A percentile compares a stretch with the other conserved stretches of the same genome.
Evolutionary conservation across 2,888 invertebrate species (phyloP).

Genomic region (Cerceris ruficornis): DNA sequence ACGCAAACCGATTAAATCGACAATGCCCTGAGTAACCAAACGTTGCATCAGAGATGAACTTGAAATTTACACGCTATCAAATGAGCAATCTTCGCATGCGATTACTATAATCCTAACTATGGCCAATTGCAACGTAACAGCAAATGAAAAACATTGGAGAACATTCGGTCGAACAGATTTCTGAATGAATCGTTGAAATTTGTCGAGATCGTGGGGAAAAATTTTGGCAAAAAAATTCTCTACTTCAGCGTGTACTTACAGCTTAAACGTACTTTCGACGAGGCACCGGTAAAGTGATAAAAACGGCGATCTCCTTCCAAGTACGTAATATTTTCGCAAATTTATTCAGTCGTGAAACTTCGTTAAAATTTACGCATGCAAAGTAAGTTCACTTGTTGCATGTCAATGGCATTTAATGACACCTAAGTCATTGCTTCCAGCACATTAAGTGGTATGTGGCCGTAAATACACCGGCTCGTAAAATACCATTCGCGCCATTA

Average conservation of each 20-base stretch:
- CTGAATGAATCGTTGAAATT: too few species aligned
- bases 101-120: conserved; percentile 10
- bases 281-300: too few species aligned
- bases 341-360: neutral
- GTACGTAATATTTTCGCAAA: neutral
- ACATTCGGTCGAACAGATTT: neutral
- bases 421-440: conserved; percentile 39
- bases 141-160: neutral
- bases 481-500: conserved; percentile 40
- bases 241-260: too few species aligned
- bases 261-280: too few species aligned
- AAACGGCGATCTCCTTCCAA: too few species aligned
- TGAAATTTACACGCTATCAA: conserved; percentile 50
- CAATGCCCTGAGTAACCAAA: conserved; percentile 33
- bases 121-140: neutral
- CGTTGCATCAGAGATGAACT: conserved; percentile 45
- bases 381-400: conserved; percentile 47
- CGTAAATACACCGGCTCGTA: conserved; percentile 37
- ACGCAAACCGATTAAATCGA: conserved; percentile 57
- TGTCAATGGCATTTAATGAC: conserved; percentile 39
- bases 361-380: neutral
- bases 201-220: too few species aligned
- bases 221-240: too few species aligned
- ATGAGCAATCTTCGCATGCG: conserved; percentile 5
- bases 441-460: conserved; percentile 29